Conservation (phyloP, 2,888 invertebrate genomes). For the Xanthia togata region DNA sequence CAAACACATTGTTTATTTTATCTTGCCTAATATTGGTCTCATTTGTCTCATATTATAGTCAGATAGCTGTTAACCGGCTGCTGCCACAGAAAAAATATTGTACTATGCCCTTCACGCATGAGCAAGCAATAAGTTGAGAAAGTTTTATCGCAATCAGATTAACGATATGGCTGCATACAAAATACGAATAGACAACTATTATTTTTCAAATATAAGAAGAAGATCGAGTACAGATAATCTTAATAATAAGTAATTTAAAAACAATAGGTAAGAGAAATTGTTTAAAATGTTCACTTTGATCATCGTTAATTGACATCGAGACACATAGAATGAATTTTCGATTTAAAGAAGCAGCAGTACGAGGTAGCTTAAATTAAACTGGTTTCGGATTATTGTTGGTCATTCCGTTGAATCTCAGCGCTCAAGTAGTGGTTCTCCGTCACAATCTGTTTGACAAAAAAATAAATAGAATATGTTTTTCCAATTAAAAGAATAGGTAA, state of each 20-base stretch:
- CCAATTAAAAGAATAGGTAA: background rate
- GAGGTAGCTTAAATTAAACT: conserved; percentile 12
- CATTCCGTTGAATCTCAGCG: background rate
- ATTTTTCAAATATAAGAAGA: too few species aligned
- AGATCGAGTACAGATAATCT: background rate
- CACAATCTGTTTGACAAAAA: conserved; percentile 16
- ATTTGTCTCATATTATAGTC: background rate
- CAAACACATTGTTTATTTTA: conserved; percentile 2
- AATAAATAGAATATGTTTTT: background rate
- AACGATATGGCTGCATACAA: too few species aligned
- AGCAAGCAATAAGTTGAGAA: too few species aligned
- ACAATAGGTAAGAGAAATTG: background rate
- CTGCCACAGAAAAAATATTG: too few species aligned
- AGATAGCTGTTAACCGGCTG: too few species aligned
- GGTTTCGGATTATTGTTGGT: conserved; percentile 24
- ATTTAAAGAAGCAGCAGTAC: background rate
- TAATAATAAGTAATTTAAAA: background rate
- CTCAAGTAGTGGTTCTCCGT: background rate
- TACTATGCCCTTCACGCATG: too few species aligned
- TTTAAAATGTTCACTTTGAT: background rate
- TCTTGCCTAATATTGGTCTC: background rate
- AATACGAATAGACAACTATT: too few species aligned
- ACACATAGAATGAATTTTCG: background rate
- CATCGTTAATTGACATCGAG: background rate
- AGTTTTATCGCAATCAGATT: too few species aligned